Evolutionary conservation across 2,888 invertebrate species (phyloP).

Genomic region (Sminthurides aquaticus): DNA sequence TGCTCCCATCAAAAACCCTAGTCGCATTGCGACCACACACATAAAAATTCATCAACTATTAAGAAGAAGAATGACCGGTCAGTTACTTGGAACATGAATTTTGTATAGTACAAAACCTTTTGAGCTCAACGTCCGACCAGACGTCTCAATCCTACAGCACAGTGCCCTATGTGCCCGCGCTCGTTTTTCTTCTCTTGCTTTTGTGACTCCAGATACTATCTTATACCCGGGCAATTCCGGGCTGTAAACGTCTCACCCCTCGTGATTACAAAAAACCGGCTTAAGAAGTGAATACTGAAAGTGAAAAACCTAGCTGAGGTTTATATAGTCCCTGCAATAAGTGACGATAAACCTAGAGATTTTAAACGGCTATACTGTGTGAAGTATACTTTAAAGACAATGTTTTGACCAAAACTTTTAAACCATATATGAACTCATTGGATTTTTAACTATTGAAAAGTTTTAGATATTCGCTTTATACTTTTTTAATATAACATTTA

Average conservation of each 20-base stretch:
- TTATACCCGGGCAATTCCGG: too few species aligned
- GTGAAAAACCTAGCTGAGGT: not conserved
- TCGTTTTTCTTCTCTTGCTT: too few species aligned
- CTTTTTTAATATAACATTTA: not conserved
- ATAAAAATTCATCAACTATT: not conserved
- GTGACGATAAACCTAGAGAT: constrained; percentile 1
- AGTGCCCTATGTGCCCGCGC: not conserved
- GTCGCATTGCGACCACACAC: not conserved
- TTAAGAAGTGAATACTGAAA: not conserved
- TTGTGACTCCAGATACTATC: too few species aligned
- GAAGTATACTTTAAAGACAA: not conserved
- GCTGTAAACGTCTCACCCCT: too few species aligned
- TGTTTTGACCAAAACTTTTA: not conserved
- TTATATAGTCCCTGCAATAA: not conserved
- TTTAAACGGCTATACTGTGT: not conserved
- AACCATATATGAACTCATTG: not conserved
- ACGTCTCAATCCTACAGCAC: not conserved
- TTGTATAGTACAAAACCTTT: not conserved
- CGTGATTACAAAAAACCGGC: too few species aligned
- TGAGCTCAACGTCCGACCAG: not conserved
- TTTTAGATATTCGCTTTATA: not conserved
- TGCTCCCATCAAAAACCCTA: too few species aligned
- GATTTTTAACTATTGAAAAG: not conserved
- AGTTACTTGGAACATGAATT: not conserved
- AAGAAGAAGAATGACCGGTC: not conserved